Evolutionary conservation across 1,140 invertebrate genomes (phyloP), one percentile per base, ranked within the genome.

Genomic region (Paralvinella palmiformis): DNA sequence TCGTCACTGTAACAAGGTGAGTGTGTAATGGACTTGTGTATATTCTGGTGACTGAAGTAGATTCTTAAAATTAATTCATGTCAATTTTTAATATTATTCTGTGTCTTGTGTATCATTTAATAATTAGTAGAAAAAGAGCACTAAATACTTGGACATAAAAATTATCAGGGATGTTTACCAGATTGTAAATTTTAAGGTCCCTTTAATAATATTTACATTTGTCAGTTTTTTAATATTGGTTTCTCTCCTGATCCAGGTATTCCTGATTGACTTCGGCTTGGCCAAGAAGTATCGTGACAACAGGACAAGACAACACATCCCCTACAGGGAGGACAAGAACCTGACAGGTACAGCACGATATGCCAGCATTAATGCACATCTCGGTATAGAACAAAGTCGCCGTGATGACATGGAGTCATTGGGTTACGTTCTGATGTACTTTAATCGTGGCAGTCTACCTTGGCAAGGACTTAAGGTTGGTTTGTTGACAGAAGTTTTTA

Each of bases 351-450:
- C 95, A 36, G 95, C 95, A 24, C 87, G 95, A 73, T 98, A 98
- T 84, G 95, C 95, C 56, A 95, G 92, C 56, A 96, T 97, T 71
- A 97, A 98, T 82, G 94, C 94, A 65, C 95, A 98, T 83, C 83
- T 97, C 72, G 94, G 94, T 68, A 85, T 81, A 67, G 79, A 81
- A 68, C 79, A 81, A 68, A 87, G 86, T 75, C 89, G 93, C 67
- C 85, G 93, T 68, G 94, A 97, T 82, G 94, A 97, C 76, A 92
- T 97, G 91, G 94, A 96, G 81, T 95, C 93, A 3, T 84, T 97
- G 45, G 94, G 93, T 62, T 96, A 96, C 80, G 92, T 96, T 66
- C 88, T 96, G 73, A 96, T 97, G 93, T 96, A 96, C 83, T 96
- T 96, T 79, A 86, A 87, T 82, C 86, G 92, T 69, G 92, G 92